Conservation (phyloP, 2,113 vertebrate genomes). For the Sinocyclocheilus maitianheensis region DNA sequence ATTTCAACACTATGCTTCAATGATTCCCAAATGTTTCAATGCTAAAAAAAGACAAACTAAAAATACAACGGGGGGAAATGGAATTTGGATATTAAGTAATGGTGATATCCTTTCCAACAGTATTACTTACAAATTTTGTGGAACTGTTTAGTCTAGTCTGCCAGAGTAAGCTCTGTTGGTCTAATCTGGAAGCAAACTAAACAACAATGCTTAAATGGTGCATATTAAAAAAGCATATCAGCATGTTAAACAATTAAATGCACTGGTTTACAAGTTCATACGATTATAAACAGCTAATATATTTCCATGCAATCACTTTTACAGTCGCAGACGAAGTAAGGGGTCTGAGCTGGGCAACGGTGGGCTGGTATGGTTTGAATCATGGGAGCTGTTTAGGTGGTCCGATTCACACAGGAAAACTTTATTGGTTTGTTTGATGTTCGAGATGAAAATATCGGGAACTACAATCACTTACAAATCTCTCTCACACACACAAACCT, state of each 20-base stretch:
- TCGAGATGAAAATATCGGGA: slow-evolving; percentile 24
- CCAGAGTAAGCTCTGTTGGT: not conserved
- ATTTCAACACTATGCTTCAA: slow-evolving; percentile 25
- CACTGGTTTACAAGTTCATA: not conserved
- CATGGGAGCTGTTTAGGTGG: slow-evolving; percentile 31
- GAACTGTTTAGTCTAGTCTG: slow-evolving; percentile 7
- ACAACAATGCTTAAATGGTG: not conserved
- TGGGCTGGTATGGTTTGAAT: not conserved
- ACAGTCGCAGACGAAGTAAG: not conserved
- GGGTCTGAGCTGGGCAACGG: not conserved
- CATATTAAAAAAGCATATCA: slow-evolving; percentile 8
- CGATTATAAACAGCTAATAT: slow-evolving; percentile 17
- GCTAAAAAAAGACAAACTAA: not conserved
- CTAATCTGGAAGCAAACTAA: slow-evolving; percentile 11
- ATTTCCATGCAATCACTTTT: slow-evolving; percentile 16
- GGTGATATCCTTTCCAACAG: slow-evolving; percentile 16
- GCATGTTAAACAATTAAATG: not conserved
- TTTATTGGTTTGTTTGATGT: slow-evolving; percentile 48
- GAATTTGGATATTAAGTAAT: slow-evolving; percentile 22
- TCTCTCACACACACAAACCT: not conserved
- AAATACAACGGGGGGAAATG: not conserved
- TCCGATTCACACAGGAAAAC: slow-evolving; percentile 38
- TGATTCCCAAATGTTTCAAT: slow-evolving; percentile 25
- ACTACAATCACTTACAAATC: not conserved
- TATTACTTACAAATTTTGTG: slow-evolving; percentile 24